Conservation (phyloP, 2,113 vertebrate genomes). For the Triplophysa tibetana region DNA sequence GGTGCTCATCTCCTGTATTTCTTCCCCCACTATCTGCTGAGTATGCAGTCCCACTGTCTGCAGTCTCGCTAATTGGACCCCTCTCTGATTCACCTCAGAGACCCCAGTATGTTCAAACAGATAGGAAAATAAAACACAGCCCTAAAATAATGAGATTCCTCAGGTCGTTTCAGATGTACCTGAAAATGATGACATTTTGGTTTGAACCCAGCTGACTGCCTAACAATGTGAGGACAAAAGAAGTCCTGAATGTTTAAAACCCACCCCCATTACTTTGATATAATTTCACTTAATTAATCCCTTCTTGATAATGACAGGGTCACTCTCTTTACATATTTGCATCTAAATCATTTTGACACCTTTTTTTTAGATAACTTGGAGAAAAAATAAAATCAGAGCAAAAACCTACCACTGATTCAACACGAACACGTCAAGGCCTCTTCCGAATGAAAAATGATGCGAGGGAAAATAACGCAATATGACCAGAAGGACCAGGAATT, state of each 20-base stretch:
- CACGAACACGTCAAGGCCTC: conserved; percentile 74
- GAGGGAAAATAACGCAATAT: conserved; percentile 82
- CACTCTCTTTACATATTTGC: conserved; percentile 42
- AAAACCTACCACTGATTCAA: conserved; percentile 71
- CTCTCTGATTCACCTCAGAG: conserved; percentile 73
- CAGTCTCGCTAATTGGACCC: conserved; percentile 80
- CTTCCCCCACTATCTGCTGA: conserved; percentile 68
- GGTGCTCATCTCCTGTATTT: conserved; percentile 58
- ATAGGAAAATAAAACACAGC: conserved; percentile 79
- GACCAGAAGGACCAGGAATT: conserved; percentile 83
- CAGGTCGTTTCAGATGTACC: conserved; percentile 73
- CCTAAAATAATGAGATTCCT: conserved; percentile 78
- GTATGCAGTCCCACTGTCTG: conserved; percentile 68
- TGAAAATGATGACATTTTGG: conserved; percentile 80
- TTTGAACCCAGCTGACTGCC: conserved; percentile 73
- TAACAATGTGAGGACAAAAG: conserved; percentile 71
- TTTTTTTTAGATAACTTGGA: conserved; percentile 68
- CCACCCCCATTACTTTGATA: conserved; percentile 66
- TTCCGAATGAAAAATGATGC: conserved; percentile 79
- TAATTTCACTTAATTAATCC: conserved; percentile 72
- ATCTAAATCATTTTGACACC: conserved; percentile 54
- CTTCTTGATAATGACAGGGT: conserved; percentile 58
- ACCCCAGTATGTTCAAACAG: conserved; percentile 75
- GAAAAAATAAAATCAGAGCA: neutral
- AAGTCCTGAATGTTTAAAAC: conserved; percentile 59